Evolutionary conservation across 2,113 vertebrate genomes (phyloP).

Genomic region (Myiopsitta monachus): DNA sequence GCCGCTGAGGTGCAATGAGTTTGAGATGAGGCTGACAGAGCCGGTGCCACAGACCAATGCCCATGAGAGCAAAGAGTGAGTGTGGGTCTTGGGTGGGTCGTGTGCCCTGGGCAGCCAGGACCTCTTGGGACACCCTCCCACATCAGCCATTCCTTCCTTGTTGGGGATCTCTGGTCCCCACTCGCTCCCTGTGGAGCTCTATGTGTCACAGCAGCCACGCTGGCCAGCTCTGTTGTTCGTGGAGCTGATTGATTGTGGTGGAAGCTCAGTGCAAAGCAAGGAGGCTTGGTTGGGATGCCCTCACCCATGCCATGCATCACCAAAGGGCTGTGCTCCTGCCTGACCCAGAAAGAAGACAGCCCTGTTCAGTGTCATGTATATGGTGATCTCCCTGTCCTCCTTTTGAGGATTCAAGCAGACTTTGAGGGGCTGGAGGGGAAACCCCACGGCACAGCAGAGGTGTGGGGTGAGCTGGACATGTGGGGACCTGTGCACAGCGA

Average conservation of each 20-base stretch:
- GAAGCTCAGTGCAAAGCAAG: neutral
- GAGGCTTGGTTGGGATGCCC: neutral
- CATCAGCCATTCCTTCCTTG: neutral
- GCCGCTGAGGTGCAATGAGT: slow-evolving; percentile 96
- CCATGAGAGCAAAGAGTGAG: slow-evolving; percentile 99
- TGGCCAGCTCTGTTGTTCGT: neutral
- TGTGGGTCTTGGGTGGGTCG: fast-evolving
- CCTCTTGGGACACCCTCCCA: neutral
- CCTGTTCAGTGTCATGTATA: neutral
- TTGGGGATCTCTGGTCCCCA: neutral
- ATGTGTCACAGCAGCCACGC: neutral
- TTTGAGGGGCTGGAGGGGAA: neutral
- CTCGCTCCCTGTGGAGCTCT: fast-evolving
- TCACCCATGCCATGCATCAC: fast-evolving
- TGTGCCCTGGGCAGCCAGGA: neutral
- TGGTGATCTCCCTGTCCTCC: neutral
- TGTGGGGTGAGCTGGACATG: neutral
- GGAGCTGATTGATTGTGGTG: neutral
- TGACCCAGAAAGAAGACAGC: neutral
- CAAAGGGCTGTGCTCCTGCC: neutral
- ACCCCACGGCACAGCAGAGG: fast-evolving
- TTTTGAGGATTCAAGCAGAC: neutral
- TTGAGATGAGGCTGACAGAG: slow-evolving; percentile 98
- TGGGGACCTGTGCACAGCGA: neutral
- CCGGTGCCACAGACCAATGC: slow-evolving; percentile 97